phyloP scores from a whole-genome alignment of 2,113 vertebrate genomes.

The Pseudorhombus dupliciocellatus region DNA sequence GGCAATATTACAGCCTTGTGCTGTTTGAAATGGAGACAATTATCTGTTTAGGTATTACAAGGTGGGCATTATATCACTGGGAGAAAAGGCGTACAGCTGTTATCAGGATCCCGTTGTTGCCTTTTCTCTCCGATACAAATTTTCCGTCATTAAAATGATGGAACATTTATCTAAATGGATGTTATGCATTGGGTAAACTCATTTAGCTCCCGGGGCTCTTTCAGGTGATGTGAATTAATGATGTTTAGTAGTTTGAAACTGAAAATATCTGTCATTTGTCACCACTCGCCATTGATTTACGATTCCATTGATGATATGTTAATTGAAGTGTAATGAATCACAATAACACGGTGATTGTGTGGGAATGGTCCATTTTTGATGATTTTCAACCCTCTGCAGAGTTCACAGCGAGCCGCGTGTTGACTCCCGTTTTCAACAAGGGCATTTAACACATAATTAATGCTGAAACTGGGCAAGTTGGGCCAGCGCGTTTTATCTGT shows the following conservation, averaged over 20 bases:
- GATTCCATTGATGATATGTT: constrained; percentile 78
- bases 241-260: constrained; percentile 83
- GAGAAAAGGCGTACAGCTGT: constrained; percentile 69
- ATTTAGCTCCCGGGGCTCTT: constrained; percentile 80
- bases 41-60: constrained; percentile 82
- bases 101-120: constrained; percentile 66
- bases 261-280: constrained; percentile 83
- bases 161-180: constrained; percentile 82
- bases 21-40: constrained; percentile 80
- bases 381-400: constrained; percentile 57
- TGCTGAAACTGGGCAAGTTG: constrained; percentile 48
- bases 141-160: constrained; percentile 77
- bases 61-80: constrained; percentile 69
- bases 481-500: constrained; percentile 55
- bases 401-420: constrained; percentile 63
- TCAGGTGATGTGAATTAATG: constrained; percentile 84
- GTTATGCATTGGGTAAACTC: constrained; percentile 81
- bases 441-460: constrained; percentile 71
- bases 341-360: constrained; percentile 67
- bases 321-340: constrained; percentile 81
- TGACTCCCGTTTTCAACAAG: constrained; percentile 68
- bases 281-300: constrained; percentile 79
- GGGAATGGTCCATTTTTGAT: constrained; percentile 61
- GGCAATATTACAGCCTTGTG: constrained; percentile 74
- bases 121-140: constrained; percentile 57